Conservation (phyloP, 2,888 invertebrate genomes). For the Cheilosia soror region DNA sequence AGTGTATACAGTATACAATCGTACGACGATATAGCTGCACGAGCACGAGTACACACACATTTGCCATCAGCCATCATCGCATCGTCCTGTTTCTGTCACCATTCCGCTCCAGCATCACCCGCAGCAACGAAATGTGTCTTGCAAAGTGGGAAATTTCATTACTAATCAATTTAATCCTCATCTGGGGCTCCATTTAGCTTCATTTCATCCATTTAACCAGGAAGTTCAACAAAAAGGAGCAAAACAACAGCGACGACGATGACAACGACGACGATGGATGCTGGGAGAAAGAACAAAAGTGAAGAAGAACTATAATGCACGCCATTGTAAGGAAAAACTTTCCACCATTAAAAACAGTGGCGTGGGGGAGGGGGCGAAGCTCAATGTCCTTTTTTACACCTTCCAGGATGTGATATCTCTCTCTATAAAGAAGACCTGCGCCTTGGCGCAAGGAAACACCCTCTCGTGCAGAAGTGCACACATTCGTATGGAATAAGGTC, state of each 20-base stretch:
- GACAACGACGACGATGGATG: slow-evolving; percentile 1
- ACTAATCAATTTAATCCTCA: slow-evolving; percentile 78
- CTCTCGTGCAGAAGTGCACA: slow-evolving; percentile 36
- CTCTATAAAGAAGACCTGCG: slow-evolving; percentile 58
- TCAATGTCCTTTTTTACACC: slow-evolving; percentile 72
- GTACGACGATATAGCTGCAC: too few relatives aligned
- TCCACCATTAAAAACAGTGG: slow-evolving; percentile 55
- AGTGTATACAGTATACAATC: slow-evolving; percentile 27
- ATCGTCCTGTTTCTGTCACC: background rate
- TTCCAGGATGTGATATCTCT: slow-evolving; percentile 43
- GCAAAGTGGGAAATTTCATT: slow-evolving; percentile 77
- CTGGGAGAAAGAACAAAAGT: slow-evolving; percentile 35
- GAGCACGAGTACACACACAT: slow-evolving; percentile 50
- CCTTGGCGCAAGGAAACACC: slow-evolving; percentile 59
- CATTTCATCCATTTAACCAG: slow-evolving; percentile 73
- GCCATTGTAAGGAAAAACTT: slow-evolving; percentile 63
- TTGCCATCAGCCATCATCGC: slow-evolving; percentile 56
- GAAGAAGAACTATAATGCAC: slow-evolving; percentile 56
- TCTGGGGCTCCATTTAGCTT: slow-evolving; percentile 76
- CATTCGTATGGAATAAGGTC: background rate
- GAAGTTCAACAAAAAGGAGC: slow-evolving; percentile 60
- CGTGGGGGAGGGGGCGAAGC: slow-evolving; percentile 1
- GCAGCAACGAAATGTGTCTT: slow-evolving; percentile 63
- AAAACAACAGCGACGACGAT: slow-evolving; percentile 17
- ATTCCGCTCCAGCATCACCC: background rate